These are phyloP conservation scores for Eretmocerus hayati DNA, from an alignment of 2,888 invertebrate species.

Conservation along the genomic window DNA sequence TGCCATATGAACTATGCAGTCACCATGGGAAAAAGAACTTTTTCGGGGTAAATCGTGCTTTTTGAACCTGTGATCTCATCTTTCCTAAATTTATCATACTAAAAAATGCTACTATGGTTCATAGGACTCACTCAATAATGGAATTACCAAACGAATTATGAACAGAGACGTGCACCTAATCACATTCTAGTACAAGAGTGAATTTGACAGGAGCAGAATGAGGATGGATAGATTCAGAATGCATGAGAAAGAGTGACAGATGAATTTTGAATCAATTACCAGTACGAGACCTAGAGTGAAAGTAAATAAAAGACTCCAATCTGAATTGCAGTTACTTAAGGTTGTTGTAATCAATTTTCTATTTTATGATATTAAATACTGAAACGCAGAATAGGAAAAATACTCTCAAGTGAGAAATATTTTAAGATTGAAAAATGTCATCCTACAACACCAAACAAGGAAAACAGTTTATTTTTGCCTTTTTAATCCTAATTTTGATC, in stretches of 20 bases:
- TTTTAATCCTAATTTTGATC: slow-evolving; percentile 6
- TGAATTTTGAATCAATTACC: slow-evolving; percentile 13
- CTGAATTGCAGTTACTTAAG: slow-evolving; percentile 24
- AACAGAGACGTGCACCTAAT: slow-evolving; percentile 22
- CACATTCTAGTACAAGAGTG: slow-evolving; percentile 22
- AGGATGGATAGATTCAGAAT: slow-evolving; percentile 1
- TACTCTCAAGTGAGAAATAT: slow-evolving; percentile 14
- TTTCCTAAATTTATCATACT: slow-evolving; percentile 24
- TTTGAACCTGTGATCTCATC: slow-evolving; percentile 25
- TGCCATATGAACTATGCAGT: slow-evolving; percentile 7
- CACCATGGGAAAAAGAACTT: slow-evolving; percentile 18
- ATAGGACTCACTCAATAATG: slow-evolving; percentile 5
- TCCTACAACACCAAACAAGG: slow-evolving; percentile 9
- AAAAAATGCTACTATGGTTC: slow-evolving; percentile 12
- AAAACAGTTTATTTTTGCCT: slow-evolving; percentile 4
- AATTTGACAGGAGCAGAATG: too few species aligned
- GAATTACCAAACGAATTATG: slow-evolving; percentile 8
- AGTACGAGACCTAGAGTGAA: slow-evolving; percentile 18
- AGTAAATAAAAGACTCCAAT: slow-evolving; percentile 24
- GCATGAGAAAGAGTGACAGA: not conserved
- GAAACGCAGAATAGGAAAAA: slow-evolving; percentile 8
- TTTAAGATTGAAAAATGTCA: slow-evolving; percentile 14
- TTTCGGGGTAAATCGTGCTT: slow-evolving; percentile 20
- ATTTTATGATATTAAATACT: slow-evolving; percentile 11
- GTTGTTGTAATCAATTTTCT: slow-evolving; percentile 17